Evolutionary conservation across 2,113 vertebrate genomes (phyloP).

Genomic region (Pleuronectes platessa): DNA sequence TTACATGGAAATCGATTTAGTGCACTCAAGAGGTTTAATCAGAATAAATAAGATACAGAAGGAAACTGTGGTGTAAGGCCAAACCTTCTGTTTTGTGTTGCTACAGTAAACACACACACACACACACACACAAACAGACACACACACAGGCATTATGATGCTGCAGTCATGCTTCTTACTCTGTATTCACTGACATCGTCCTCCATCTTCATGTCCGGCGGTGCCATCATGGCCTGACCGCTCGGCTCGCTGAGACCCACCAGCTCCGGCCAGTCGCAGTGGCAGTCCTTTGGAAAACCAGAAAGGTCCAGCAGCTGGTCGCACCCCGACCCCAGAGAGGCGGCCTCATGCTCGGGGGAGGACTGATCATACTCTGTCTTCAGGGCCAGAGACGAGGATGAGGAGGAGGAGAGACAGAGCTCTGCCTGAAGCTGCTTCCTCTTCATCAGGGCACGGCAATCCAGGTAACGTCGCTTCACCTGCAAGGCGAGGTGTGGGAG

Average conservation of each 20-base stretch:
- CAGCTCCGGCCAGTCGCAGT: constrained; percentile 92
- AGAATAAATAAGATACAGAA: not conserved
- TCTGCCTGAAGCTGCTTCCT: constrained; percentile 91
- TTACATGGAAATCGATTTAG: constrained; percentile 19
- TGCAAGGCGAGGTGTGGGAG: constrained; percentile 1
- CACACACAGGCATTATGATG: not conserved
- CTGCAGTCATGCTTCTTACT: constrained; percentile 44
- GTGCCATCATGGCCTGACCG: constrained; percentile 64
- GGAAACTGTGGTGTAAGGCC: constrained; percentile 3
- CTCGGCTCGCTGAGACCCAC: constrained; percentile 86
- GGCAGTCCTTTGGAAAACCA: constrained; percentile 86
- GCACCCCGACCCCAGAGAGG: constrained; percentile 83
- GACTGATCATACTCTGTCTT: constrained; percentile 89
- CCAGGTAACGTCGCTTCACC: constrained; percentile 92
- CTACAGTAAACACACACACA: no score
- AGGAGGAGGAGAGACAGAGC: constrained; percentile 76
- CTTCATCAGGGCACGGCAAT: constrained; percentile 93
- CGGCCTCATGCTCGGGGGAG: constrained; percentile 88
- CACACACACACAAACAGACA: no score
- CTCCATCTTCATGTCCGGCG: constrained; percentile 90
- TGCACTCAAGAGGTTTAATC: not conserved
- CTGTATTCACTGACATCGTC: constrained; percentile 86
- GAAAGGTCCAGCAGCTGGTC: constrained; percentile 90
- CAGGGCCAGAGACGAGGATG: constrained; percentile 71
- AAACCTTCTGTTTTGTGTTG: not conserved